A percentile compares a stretch with the other conserved stretches of the same genome.
Conservation (phyloP, 2,888 invertebrate species). For the Apamea epomidion region DNA sequence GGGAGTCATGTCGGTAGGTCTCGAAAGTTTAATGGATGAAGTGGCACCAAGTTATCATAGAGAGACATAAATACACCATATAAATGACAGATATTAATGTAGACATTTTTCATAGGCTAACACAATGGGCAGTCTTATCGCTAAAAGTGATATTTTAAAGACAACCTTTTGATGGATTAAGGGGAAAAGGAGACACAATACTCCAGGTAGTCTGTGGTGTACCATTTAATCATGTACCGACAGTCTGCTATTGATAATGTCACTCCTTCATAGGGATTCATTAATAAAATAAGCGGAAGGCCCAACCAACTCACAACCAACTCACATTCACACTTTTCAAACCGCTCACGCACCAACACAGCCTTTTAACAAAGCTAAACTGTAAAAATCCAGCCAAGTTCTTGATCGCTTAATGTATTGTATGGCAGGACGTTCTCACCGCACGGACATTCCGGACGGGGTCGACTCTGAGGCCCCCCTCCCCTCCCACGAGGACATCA, state of each 20-base stretch:
- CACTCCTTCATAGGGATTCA: neutral
- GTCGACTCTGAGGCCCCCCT: conserved; percentile 92
- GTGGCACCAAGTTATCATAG: neutral
- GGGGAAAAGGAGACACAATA: neutral
- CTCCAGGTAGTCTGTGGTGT: neutral
- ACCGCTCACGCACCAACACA: conserved; percentile 55
- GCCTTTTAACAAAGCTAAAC: conserved; percentile 51
- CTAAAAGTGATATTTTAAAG: neutral
- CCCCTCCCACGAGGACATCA: conserved; percentile 90
- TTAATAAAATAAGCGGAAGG: conserved; percentile 37
- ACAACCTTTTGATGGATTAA: neutral
- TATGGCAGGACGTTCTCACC: conserved; percentile 91
- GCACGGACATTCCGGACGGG: conserved; percentile 91
- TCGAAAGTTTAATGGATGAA: neutral
- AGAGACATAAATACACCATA: too few species aligned
- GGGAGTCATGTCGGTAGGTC: neutral
- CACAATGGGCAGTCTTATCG: neutral
- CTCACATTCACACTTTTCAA: conserved; percentile 43
- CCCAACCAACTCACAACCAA: conserved; percentile 35
- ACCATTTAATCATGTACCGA: neutral
- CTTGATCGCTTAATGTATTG: conserved; percentile 89
- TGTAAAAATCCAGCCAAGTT: conserved; percentile 67
- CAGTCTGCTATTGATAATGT: neutral
- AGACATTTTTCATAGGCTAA: neutral
- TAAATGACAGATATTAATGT: neutral